phyloP scores from a whole-genome alignment of 92 coral and sea anemone species.

The Palythoa heliodiscus region DNA sequence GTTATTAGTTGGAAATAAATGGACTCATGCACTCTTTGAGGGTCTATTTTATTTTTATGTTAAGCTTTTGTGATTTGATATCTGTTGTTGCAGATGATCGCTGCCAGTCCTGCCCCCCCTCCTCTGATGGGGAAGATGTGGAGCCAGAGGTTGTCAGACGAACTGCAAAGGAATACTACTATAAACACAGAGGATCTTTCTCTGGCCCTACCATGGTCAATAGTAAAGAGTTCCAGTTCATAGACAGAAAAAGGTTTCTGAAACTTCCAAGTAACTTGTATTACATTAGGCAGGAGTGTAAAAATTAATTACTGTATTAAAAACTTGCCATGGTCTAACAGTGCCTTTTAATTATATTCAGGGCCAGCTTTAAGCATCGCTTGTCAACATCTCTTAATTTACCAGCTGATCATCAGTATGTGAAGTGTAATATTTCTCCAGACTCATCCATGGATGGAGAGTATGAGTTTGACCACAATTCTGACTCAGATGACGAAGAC shows the following conservation, averaged over 20 bases:
- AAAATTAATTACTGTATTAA: too few species aligned
- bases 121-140: constrained; percentile 65
- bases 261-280: neutral
- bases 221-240: constrained; percentile 39
- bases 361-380: constrained; percentile 35
- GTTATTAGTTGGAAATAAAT: too few species aligned
- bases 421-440: constrained; percentile 75
- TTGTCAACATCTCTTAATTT: constrained; percentile 75
- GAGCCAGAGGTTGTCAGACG: constrained; percentile 72
- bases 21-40: too few species aligned
- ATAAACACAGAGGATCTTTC: constrained; percentile 81
- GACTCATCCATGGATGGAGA: constrained; percentile 97
- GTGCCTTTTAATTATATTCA: neutral
- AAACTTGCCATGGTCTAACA: neutral
- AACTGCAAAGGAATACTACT: constrained; percentile 74
- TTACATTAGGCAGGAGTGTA: too few species aligned
- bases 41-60: neutral
- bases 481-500: constrained; percentile 90
- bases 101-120: constrained; percentile 88
- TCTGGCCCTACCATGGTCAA: constrained; percentile 84
- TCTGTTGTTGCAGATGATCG: constrained; percentile 64
- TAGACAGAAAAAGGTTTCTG: constrained; percentile 15
- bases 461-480: constrained; percentile 92
- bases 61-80: neutral
- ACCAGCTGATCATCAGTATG: constrained; percentile 57